Percentiles rank a stretch among this genome's conserved stretches.
Evolutionary conservation across 2,113 vertebrate species (phyloP).

Genomic region (Gopherus flavomarginatus): DNA sequence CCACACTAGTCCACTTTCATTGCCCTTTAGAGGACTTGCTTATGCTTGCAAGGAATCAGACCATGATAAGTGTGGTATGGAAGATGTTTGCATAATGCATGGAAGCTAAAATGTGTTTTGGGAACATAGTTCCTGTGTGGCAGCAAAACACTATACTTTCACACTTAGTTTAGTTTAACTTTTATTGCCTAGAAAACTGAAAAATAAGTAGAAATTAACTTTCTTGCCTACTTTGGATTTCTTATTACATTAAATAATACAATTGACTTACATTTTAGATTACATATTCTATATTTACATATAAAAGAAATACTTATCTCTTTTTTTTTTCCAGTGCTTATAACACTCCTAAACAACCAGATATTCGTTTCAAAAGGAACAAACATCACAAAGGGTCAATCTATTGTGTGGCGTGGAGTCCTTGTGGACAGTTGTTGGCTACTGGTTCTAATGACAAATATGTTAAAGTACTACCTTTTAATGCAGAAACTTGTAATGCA

Average conservation of each 20-base stretch:
- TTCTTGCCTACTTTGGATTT: not conserved
- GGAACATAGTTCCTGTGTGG: not conserved
- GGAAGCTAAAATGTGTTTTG: not conserved
- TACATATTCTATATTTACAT: not conserved
- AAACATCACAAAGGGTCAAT: conserved; percentile 99
- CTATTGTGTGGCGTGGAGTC: conserved; percentile 98
- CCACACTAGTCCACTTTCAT: not conserved
- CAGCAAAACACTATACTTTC: not conserved
- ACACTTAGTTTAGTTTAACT: not conserved
- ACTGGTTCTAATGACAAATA: conserved; percentile 99
- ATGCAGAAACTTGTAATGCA: conserved; percentile 93
- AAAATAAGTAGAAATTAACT: not conserved
- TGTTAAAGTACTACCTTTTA: conserved; percentile 97
- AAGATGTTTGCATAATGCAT: not conserved
- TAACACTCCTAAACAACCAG: conserved; percentile 84
- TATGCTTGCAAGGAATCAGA: not conserved
- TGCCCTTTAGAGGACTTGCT: not conserved
- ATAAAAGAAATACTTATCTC: not conserved
- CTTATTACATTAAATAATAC: not conserved
- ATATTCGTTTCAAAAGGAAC: conserved; percentile 95
- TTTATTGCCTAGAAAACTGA: not conserved
- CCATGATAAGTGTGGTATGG: not conserved
- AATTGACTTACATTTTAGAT: not conserved
- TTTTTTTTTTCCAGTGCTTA: conserved; percentile 75
- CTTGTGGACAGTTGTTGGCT: conserved; percentile 94